These are phyloP conservation scores for Eublepharis macularius DNA, from an alignment of 2,113 vertebrate species.

Conservation along the genomic window DNA sequence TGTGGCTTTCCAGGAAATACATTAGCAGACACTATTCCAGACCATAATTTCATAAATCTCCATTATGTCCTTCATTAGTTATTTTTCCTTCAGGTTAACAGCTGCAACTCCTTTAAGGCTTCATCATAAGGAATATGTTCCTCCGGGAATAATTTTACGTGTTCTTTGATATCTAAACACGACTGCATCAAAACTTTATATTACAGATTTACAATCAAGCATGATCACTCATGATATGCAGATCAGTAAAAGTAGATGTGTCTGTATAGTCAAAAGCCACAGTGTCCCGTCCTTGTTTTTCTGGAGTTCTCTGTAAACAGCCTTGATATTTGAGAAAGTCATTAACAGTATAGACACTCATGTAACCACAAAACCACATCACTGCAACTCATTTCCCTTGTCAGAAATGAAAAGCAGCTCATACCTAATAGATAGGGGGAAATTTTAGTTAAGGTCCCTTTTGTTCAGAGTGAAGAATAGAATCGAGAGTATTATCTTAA, in stretches of 20 bases:
- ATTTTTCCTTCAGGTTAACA: too few species aligned
- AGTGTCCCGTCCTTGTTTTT: background rate
- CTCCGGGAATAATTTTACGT: too few species aligned
- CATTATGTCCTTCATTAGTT: too few species aligned
- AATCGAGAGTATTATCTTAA: background rate
- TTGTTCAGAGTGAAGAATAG: background rate
- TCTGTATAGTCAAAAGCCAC: background rate
- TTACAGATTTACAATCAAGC: too few species aligned
- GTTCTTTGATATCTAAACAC: too few species aligned
- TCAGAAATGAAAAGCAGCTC: background rate
- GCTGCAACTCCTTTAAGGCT: too few species aligned
- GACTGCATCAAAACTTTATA: too few species aligned
- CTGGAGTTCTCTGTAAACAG: background rate
- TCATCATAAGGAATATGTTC: too few species aligned
- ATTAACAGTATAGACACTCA: background rate
- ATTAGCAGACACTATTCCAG: too few species aligned
- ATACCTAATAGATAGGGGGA: background rate
- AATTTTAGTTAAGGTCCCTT: background rate
- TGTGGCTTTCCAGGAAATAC: too few species aligned
- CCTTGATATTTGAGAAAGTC: constrained; percentile 3
- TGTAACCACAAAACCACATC: background rate
- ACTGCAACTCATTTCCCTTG: background rate
- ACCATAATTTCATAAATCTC: too few species aligned
- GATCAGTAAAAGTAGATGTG: background rate
- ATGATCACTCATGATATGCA: too few species aligned